These are phyloP conservation scores for Dusona sp. DNA, from an alignment of 2,888 invertebrate genomes.

Conservation along the genomic window DNA sequence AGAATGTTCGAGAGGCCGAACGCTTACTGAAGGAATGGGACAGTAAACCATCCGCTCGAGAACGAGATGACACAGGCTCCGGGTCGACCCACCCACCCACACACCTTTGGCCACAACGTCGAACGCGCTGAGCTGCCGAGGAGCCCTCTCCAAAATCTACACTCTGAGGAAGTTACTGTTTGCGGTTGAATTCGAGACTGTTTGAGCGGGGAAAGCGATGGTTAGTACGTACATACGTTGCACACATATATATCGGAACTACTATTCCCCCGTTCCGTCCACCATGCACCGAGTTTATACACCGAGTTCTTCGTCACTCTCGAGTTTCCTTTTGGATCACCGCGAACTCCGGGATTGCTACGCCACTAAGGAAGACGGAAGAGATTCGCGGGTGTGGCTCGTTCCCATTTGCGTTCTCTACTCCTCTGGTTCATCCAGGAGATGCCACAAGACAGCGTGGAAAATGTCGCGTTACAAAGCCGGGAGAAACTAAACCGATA, in stretches of 20 bases:
- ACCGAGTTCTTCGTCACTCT: slow-evolving; percentile 23
- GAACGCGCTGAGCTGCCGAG: slow-evolving; percentile 9
- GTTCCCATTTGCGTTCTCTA: neutral
- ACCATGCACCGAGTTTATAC: neutral
- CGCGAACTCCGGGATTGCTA: slow-evolving; percentile 2
- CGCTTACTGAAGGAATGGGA: slow-evolving; percentile 13
- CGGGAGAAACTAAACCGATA: slow-evolving; percentile 56
- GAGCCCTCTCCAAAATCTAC: slow-evolving; percentile 37
- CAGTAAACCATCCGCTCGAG: neutral
- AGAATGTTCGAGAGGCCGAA: slow-evolving; percentile 11
- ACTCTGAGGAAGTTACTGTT: slow-evolving; percentile 67
- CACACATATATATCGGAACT: neutral
- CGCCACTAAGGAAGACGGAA: neutral
- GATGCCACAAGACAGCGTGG: slow-evolving; percentile 18
- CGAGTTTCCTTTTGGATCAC: slow-evolving; percentile 31
- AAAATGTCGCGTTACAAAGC: slow-evolving; percentile 50
- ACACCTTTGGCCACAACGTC: slow-evolving; percentile 7
- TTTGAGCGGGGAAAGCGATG: slow-evolving; percentile 70
- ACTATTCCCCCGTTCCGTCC: neutral
- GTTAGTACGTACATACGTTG: neutral
- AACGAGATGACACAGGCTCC: neutral
- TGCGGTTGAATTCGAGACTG: slow-evolving; percentile 73
- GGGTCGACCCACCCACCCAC: neutral
- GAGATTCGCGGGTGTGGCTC: neutral
- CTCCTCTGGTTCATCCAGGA: neutral